Percentiles rank a stretch among this genome's conserved stretches.
Evolutionary conservation across 2,113 vertebrate genomes (phyloP).

Genomic region (Myrmophylax atrothorax): DNA sequence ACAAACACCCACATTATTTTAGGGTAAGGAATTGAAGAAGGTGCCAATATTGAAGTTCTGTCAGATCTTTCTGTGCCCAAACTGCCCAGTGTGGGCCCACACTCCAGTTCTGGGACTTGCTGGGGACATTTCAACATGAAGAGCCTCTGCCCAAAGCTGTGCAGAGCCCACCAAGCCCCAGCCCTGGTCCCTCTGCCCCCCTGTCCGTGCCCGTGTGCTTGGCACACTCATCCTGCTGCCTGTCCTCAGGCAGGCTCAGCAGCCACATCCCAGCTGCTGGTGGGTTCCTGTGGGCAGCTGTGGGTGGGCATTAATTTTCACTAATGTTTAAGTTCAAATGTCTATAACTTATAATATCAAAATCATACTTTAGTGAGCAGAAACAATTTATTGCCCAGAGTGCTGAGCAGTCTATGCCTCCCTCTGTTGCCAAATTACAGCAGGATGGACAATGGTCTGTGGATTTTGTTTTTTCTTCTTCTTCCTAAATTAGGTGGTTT

Average conservation of each 20-base stretch:
- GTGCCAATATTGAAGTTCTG: background rate
- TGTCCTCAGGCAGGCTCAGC: background rate
- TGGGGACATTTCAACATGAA: background rate
- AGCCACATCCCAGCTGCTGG: background rate
- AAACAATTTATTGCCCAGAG: background rate
- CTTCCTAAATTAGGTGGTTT: background rate
- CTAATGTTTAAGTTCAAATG: background rate
- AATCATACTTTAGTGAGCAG: background rate
- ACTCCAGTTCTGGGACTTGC: background rate
- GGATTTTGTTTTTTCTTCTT: background rate
- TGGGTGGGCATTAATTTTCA: background rate
- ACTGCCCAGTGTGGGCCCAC: background rate
- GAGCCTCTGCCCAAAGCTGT: background rate
- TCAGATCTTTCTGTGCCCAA: background rate
- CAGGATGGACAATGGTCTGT: background rate
- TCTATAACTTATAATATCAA: background rate
- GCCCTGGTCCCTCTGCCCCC: background rate
- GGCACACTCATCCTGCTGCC: background rate
- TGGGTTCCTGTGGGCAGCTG: background rate
- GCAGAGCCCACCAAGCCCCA: background rate
- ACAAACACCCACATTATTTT: slow-evolving; percentile 18
- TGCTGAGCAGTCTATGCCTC: background rate
- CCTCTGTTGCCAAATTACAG: background rate
- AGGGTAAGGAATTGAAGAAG: background rate
- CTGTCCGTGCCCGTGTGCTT: accelerated